These are phyloP conservation scores for Latheticus oryzae DNA, from an alignment of 2,888 invertebrate species.

Conservation along the genomic window DNA sequence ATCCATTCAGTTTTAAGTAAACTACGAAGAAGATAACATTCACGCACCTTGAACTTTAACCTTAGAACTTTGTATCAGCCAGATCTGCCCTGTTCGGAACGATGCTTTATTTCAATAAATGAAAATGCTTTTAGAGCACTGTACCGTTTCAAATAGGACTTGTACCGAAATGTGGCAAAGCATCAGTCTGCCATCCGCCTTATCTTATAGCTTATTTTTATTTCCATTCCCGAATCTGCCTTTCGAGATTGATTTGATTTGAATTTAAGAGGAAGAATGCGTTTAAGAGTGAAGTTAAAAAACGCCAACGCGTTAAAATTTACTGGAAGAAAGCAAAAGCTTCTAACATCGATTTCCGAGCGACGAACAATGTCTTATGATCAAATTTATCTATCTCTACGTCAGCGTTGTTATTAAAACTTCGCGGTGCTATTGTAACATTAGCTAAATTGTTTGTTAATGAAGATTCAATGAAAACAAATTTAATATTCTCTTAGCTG, in stretches of 20 bases:
- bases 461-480: conserved; percentile 40
- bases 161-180: conserved; percentile 7
- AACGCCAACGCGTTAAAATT: conserved; percentile 25
- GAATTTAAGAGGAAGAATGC: conserved; percentile 34
- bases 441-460: conserved; percentile 42
- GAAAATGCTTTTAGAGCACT: conserved; percentile 39
- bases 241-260: conserved; percentile 38
- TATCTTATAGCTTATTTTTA: conserved; percentile 38
- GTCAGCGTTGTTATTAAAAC: conserved; percentile 19
- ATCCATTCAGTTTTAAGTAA: conserved; percentile 43
- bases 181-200: conserved; percentile 19
- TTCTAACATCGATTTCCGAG: conserved; percentile 3
- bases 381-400: conserved; percentile 10
- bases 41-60: conserved; percentile 48
- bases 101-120: conserved; percentile 43
- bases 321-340: conserved; percentile 24
- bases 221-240: conserved; percentile 35
- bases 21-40: conserved; percentile 45
- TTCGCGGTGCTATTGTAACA: conserved; percentile 26
- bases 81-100: conserved; percentile 31
- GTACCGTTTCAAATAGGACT: conserved; percentile 17
- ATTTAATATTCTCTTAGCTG: conserved; percentile 43
- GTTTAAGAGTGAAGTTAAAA: conserved; percentile 25
- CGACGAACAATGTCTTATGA: conserved; percentile 6
- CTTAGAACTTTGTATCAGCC: conserved; percentile 43